A percentile compares a stretch with the other conserved stretches of the same genome.
These are phyloP conservation scores for Tipula confusa DNA, from an alignment of 2,888 invertebrate genomes.

Conservation along the genomic window DNA sequence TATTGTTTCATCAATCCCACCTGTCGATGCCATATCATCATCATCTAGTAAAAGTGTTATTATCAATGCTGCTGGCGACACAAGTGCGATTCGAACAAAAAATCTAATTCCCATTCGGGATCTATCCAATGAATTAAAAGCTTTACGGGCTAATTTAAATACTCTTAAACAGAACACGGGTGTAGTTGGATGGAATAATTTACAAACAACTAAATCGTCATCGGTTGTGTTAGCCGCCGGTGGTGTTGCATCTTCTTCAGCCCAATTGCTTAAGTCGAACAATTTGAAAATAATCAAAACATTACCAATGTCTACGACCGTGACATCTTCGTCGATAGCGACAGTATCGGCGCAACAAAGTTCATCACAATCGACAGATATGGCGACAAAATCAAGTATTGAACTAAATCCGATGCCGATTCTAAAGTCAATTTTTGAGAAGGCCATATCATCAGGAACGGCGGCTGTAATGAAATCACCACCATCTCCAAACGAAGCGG, in stretches of 20 bases:
- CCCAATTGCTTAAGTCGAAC: background rate
- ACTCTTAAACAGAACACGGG: background rate
- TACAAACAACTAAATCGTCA: background rate
- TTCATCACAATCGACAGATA: background rate
- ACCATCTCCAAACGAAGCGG: background rate
- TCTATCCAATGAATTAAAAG: background rate
- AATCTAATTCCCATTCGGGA: background rate
- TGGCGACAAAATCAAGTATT: background rate
- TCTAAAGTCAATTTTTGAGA: background rate
- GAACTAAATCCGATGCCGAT: background rate
- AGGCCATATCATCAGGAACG: background rate
- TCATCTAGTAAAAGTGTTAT: background rate
- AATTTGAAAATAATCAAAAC: background rate
- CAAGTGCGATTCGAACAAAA: background rate
- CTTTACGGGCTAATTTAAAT: background rate
- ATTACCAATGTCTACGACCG: background rate
- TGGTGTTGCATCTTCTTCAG: background rate
- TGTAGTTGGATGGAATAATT: background rate
- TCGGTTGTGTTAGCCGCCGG: background rate
- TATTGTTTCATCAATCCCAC: background rate
- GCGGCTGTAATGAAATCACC: background rate
- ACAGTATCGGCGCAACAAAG: background rate
- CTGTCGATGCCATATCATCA: background rate
- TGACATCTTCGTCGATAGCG: background rate
- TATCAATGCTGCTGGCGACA: background rate